Conservation (phyloP, 2,113 vertebrate species). For the Tympanuchus pallidicinctus region DNA sequence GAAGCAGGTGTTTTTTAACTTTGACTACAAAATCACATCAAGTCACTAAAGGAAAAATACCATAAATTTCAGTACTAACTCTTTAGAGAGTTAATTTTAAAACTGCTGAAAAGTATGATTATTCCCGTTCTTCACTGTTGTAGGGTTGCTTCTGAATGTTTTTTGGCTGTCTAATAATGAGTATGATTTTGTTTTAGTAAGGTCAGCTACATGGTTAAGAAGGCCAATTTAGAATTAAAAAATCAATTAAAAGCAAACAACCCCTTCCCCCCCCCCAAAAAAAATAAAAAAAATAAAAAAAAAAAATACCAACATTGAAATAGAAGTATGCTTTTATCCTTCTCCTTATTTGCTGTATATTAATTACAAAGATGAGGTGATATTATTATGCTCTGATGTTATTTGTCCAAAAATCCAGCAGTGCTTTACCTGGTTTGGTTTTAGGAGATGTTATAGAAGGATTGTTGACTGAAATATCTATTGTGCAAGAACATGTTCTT, state of each 20-base stretch:
- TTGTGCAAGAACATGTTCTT: neutral
- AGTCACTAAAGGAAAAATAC: neutral
- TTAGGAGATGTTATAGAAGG: neutral
- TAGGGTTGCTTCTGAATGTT: neutral
- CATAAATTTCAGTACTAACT: neutral
- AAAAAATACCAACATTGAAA: neutral
- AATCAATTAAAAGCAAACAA: neutral
- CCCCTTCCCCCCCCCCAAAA: too few species aligned
- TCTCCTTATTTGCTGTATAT: neutral
- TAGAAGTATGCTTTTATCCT: neutral
- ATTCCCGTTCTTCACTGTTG: neutral
- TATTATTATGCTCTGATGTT: neutral
- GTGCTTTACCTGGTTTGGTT: neutral
- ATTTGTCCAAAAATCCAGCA: neutral
- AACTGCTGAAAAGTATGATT: neutral
- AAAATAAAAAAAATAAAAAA: neutral
- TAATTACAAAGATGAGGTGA: neutral
- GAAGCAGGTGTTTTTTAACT: neutral
- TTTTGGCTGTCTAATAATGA: neutral
- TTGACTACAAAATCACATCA: neutral
- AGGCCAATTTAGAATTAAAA: neutral
- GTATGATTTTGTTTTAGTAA: neutral
- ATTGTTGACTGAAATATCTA: neutral
- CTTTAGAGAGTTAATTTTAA: neutral
- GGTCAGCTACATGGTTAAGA: neutral